Evolutionary conservation across 37 sponge, comb jelly and placozoan genomes (phyloP).

Genomic region (Spongilla lacustris): DNA sequence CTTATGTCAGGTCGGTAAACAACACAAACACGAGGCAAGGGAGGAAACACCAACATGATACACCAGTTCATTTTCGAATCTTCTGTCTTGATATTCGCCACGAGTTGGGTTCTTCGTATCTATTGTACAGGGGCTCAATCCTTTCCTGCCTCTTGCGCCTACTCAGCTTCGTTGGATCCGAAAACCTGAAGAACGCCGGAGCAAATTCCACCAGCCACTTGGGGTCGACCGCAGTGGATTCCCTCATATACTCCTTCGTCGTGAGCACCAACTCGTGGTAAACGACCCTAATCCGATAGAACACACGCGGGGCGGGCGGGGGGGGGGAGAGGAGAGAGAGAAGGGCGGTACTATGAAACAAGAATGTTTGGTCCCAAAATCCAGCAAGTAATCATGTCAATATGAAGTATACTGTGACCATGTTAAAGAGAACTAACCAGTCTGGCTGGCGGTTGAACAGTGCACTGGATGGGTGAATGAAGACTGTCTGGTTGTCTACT

Average conservation of each 20-base stretch:
- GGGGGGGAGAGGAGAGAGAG: too few species aligned
- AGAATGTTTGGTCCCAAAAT: too few species aligned
- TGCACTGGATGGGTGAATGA: constrained; percentile 93
- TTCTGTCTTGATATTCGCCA: constrained; percentile 96
- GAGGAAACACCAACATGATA: background rate
- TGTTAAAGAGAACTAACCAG: too few species aligned
- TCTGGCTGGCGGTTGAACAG: constrained; percentile 98
- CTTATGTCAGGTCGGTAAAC: background rate
- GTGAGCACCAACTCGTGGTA: constrained; percentile 98
- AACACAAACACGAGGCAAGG: background rate
- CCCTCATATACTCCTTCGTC: constrained; percentile 99
- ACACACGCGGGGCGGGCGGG: too few species aligned
- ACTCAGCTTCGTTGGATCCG: constrained; percentile 96
- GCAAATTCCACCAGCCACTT: constrained; percentile 99
- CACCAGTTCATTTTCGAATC: constrained; percentile 64
- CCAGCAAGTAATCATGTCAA: too few species aligned
- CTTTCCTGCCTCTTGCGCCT: constrained; percentile 91
- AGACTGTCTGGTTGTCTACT: constrained; percentile 94
- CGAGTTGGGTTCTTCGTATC: constrained; percentile 96
- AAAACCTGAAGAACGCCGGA: constrained; percentile 93
- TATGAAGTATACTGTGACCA: too few species aligned
- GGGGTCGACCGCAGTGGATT: constrained; percentile 91
- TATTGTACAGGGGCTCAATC: constrained; percentile 95
- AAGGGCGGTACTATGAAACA: too few species aligned
- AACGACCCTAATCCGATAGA: too few species aligned